Percentiles rank a stretch among this genome's conserved stretches.
phyloP scores from a whole-genome alignment of 2,888 invertebrate species.

The Hypomecis atomaria region DNA sequence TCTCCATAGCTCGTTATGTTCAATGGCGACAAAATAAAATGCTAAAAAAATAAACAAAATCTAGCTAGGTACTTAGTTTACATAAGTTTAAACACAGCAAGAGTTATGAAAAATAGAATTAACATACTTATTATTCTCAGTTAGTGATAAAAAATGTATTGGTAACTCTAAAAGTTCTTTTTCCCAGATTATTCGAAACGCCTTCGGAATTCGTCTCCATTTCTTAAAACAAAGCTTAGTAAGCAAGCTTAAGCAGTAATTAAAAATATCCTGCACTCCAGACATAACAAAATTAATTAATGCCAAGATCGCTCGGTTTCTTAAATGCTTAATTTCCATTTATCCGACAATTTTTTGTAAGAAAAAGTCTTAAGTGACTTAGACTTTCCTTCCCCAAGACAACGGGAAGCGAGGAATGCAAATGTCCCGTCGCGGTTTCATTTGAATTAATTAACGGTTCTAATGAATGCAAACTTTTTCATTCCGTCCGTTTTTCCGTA shows the following conservation, averaged over 20 bases:
- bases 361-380: slow-evolving; percentile 66
- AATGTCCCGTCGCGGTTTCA: slow-evolving; percentile 82
- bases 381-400: slow-evolving; percentile 69
- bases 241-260: slow-evolving; percentile 7
- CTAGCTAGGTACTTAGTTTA: too few relatives aligned
- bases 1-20: too few relatives aligned
- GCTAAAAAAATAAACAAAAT: too few relatives aligned
- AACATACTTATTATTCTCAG: too few relatives aligned
- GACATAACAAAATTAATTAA: slow-evolving; percentile 78
- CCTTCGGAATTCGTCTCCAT: too few relatives aligned
- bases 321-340: slow-evolving; percentile 81
- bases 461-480: slow-evolving; percentile 82
- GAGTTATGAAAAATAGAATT: too few relatives aligned
- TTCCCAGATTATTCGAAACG: too few relatives aligned
- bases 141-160: too few relatives aligned
- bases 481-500: slow-evolving; percentile 71
- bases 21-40: too few relatives aligned
- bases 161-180: too few relatives aligned
- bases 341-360: slow-evolving; percentile 64
- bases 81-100: too few relatives aligned
- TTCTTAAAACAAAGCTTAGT: background rate
- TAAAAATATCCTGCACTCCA: background rate
- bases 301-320: slow-evolving; percentile 72
- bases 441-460: slow-evolving; percentile 84
- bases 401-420: slow-evolving; percentile 74